Base-by-base conservation (phyloP, 2,113 vertebrate species). In the Spea multiplicata region DNA sequence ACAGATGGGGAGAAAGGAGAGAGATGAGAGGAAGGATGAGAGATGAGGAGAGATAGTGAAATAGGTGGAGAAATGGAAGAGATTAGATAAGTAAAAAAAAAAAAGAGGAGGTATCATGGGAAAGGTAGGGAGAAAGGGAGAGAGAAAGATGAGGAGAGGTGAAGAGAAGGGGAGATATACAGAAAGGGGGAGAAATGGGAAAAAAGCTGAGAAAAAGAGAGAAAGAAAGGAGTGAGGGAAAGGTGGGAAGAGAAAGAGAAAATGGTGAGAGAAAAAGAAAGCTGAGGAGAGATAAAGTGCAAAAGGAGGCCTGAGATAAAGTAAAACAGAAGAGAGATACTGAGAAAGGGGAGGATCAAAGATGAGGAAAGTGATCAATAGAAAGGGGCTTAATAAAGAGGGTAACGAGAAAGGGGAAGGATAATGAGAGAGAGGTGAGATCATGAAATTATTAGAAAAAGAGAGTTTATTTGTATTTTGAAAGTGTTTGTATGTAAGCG, bases 91-190 rank as follows among this genome's bases (percentile, higher is more conserved):
- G 50, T 7, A 52, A 52, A 52, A 52, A 52, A 52, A 52, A 52
- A 6, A n/a, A n/a, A n/a, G n/a, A 6, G 6, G 9, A 52, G 50
- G 3, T 52, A 10, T 8, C 8, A 52, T 6, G 50, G 50, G 9
- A 52, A 10, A 52, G 50, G 50, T 10, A 6, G n/a, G 12, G 46
- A n/a, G 53, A 9, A 3, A 4, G 52, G 62, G 30, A 30, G 30
- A 2, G 30, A 47, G n/a, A 0, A 3, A 0, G 12, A 4, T 7
- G 5, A 8, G 44, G 47, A 0, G 3, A 0, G 12, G 3, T 7
- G 5, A 8, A 47, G 47, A 49, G 0, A 16, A 9, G 49, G 46
- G 49, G 16, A 4, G 5, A 12, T 12, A 61, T 46, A n/a, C 50
- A 45, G 6, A 68, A 64, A 71, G 1, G 0, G 5, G 45, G 10